Evolutionary conservation across 2,113 vertebrate species (phyloP), one percentile per base, ranked within the genome.

Genomic region (Oxygymnocypris stewartii): DNA sequence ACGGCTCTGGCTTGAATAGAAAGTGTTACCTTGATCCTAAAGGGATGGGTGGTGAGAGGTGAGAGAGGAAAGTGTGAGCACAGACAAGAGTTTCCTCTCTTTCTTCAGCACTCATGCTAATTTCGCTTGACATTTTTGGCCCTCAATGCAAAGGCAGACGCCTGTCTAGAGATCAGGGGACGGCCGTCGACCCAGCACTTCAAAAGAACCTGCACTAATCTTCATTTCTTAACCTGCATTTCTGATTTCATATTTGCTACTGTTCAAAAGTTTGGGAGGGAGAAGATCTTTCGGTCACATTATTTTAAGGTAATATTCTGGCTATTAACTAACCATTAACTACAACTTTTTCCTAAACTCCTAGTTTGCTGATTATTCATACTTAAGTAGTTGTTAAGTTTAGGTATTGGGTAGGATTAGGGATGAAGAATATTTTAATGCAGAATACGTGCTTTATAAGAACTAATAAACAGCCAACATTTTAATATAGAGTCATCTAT

Each of bases 21-120:
- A 83, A 86, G 88, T 82, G 83, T 88, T 79, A 42, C 85, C 85
- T 88, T 90, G 77, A 90, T 89, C 88, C 89, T 63, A 18, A 47
- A 75, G 42, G 57, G 40, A 67, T 76, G 40, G 67, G 81, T 40
- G 13, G 65, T 0, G 25, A 77, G 82, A 87, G 76, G 90, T 83
- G 87, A 88, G 88, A 89, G 84, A 7, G 67, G 49, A 84, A 88
- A 84, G 85, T 88, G 85, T 83, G 69, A 87, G 69, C 54, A 18
- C 20, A 42, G 28, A 69, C 14, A 25, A 86, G 80, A 87, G 57
- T 63, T 77, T 82, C 54, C 85, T 76, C 63, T 67, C 78, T 86
- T 80, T 77, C 28, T 77, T 79, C 76, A 71, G 84, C 71, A 82
- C 75, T 89, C 61, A 87, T 91, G 89, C 80, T 88, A 91, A 91